Conservation (phyloP, 2,888 invertebrate species). For the Allacma fusca region DNA sequence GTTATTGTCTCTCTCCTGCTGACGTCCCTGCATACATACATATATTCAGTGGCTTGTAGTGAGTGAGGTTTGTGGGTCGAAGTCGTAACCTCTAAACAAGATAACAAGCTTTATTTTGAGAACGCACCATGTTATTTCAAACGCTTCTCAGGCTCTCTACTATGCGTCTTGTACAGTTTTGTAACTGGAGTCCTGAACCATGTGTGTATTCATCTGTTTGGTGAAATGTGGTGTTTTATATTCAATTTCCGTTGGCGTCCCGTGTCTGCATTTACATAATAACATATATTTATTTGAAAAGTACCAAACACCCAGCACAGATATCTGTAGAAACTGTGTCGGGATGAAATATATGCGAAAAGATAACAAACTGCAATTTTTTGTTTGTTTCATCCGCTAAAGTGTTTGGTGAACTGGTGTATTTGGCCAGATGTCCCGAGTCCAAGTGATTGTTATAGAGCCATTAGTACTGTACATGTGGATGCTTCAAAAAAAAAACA, state of each 20-base stretch:
- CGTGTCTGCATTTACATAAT: neutral
- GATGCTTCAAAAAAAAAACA: too few species aligned
- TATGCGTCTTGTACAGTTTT: neutral
- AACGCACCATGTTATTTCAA: neutral
- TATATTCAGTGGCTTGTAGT: neutral
- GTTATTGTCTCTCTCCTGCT: too few species aligned
- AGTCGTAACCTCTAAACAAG: neutral
- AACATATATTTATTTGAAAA: constrained; percentile 7
- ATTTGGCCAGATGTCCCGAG: too few species aligned
- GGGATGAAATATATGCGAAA: too few species aligned
- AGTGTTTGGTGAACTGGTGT: too few species aligned
- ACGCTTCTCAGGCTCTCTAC: neutral
- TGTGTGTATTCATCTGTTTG: neutral
- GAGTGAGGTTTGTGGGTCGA: neutral
- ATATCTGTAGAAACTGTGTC: too few species aligned
- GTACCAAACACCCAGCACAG: too few species aligned
- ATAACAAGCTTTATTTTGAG: constrained; percentile 16
- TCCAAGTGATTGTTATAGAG: too few species aligned
- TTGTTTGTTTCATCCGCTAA: too few species aligned
- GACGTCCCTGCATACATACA: neutral
- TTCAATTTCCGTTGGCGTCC: neutral
- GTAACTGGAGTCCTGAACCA: neutral
- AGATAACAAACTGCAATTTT: too few species aligned
- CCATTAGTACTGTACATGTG: too few species aligned
- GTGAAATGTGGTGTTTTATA: neutral